Conservation (phyloP, 1,140 invertebrate species). For the Scaptodrosophila lebanonensis region DNA sequence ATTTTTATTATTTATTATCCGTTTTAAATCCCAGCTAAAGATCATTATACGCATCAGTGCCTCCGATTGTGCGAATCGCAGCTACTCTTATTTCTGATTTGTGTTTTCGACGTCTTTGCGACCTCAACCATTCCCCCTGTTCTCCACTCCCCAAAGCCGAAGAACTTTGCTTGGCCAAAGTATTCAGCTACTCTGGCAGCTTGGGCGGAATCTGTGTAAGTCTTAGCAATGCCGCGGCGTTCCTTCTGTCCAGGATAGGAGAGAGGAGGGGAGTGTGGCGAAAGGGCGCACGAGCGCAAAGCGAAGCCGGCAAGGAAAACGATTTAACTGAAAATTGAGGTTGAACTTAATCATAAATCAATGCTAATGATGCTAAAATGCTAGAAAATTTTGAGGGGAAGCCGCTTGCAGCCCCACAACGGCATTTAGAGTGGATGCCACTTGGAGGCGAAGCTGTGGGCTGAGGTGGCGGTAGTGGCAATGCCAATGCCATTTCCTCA, state of each 20-base stretch:
- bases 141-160: slow-evolving; percentile 19
- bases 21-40: slow-evolving; percentile 74
- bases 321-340: slow-evolving; percentile 77
- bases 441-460: slow-evolving; percentile 25
- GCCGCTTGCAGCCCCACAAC: slow-evolving; percentile 34
- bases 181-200: no score
- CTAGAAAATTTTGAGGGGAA: slow-evolving; percentile 66
- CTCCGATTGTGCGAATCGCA: slow-evolving; percentile 72
- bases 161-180: slow-evolving; percentile 26
- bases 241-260: neutral
- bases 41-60: slow-evolving; percentile 76
- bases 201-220: slow-evolving; percentile 9
- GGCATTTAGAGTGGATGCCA: slow-evolving; percentile 67
- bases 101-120: slow-evolving; percentile 66
- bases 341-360: slow-evolving; percentile 77
- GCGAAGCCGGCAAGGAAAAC: slow-evolving; percentile 58
- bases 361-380: slow-evolving; percentile 77
- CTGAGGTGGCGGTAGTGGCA: no score
- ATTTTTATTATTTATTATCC: slow-evolving; percentile 76
- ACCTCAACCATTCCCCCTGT: neutral
- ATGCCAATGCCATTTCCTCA: neutral
- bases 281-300: slow-evolving; percentile 28
- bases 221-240: neutral
- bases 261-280: slow-evolving; percentile 3
- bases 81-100: slow-evolving; percentile 73